A percentile compares a stretch with the other conserved stretches of the same genome.
These are phyloP conservation scores for Parnassius glacialis DNA, from an alignment of 2,888 invertebrate species.

Conservation along the genomic window DNA sequence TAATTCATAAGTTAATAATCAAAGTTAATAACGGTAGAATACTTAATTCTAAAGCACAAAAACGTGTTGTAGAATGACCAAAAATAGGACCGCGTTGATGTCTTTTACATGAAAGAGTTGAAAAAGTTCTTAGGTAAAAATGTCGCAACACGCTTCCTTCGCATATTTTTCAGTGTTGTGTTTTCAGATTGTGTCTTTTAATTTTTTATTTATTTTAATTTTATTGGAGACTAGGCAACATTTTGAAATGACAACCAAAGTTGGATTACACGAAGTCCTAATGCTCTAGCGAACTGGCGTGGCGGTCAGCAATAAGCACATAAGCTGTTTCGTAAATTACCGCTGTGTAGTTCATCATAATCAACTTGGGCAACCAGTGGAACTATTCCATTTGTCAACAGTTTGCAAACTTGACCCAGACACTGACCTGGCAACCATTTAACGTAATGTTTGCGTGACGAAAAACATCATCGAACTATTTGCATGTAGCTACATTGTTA, in stretches of 20 bases:
- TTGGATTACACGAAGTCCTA: too few species aligned
- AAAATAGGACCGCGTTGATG: slow-evolving; percentile 32
- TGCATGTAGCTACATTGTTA: not conserved
- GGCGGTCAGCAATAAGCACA: not conserved
- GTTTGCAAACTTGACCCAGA: slow-evolving; percentile 30
- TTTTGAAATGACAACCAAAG: too few species aligned
- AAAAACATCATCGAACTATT: not conserved
- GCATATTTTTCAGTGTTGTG: too few species aligned
- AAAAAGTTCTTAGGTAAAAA: too few species aligned
- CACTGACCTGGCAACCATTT: slow-evolving; percentile 22
- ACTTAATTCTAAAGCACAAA: not conserved
- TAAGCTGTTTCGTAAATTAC: not conserved
- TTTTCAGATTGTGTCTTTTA: too few species aligned
- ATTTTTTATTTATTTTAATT: too few species aligned
- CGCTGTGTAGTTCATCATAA: not conserved
- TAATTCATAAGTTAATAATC: too few species aligned
- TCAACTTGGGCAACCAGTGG: slow-evolving; percentile 7
- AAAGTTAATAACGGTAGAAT: not conserved
- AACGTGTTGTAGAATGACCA: not conserved
- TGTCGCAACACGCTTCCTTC: too few species aligned
- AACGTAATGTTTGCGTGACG: slow-evolving; percentile 17
- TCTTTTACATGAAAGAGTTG: slow-evolving; percentile 30
- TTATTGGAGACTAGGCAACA: too few species aligned
- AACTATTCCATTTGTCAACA: slow-evolving; percentile 14
- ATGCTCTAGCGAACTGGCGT: not conserved